Evolutionary conservation across 2,888 invertebrate species (phyloP).

Genomic region (Achlya flavicornis): DNA sequence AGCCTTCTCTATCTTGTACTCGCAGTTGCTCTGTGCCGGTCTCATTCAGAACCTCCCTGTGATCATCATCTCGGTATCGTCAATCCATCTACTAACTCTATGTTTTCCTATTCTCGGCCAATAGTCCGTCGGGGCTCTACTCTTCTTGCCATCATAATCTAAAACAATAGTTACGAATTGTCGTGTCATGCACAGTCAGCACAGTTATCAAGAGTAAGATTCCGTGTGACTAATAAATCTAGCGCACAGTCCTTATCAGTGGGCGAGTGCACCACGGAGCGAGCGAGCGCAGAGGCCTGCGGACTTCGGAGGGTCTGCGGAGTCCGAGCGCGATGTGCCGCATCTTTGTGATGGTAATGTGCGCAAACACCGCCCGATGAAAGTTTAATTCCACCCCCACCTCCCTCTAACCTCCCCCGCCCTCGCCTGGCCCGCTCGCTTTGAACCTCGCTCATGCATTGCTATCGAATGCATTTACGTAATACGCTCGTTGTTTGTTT

Average conservation of each 20-base stretch:
- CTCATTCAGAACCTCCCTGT: too few species aligned
- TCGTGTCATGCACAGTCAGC: too few species aligned
- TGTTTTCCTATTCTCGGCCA: too few species aligned
- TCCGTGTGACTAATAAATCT: background rate
- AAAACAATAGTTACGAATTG: too few species aligned
- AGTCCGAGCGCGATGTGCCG: constrained; percentile 21
- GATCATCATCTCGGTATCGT: too few species aligned
- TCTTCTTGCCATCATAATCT: too few species aligned
- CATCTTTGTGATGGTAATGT: constrained; percentile 70
- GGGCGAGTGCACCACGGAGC: background rate
- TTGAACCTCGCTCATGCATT: constrained; percentile 49
- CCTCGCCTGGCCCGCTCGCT: constrained; percentile 20
- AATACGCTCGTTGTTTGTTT: constrained; percentile 66
- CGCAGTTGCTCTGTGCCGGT: too few species aligned
- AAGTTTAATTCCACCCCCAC: constrained; percentile 42
- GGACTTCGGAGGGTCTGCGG: constrained; percentile 11
- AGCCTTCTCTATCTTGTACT: too few species aligned
- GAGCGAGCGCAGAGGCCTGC: too few species aligned
- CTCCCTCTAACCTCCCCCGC: constrained; percentile 17
- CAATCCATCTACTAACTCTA: too few species aligned
- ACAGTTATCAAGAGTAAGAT: too few species aligned
- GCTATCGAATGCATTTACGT: constrained; percentile 60
- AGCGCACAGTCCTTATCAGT: background rate
- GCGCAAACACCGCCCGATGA: constrained; percentile 54
- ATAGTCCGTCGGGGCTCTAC: too few species aligned